A percentile compares a stretch with the other conserved stretches of the same genome.
phyloP scores from a whole-genome alignment of 2,113 vertebrate genomes.

The Pampusana beccarii region DNA sequence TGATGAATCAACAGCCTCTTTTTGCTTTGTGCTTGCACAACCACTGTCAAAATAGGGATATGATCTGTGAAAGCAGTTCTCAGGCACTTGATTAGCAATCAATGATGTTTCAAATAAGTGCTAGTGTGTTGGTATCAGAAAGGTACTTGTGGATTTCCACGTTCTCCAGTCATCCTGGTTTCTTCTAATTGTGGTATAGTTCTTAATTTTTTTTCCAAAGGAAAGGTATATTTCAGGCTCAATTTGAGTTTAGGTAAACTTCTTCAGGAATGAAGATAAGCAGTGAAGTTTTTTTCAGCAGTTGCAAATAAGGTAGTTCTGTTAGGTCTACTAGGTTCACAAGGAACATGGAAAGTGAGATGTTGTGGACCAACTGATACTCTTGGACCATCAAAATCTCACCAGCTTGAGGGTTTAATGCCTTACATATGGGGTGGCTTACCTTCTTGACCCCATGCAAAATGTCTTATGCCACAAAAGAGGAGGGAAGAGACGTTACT shows the following conservation, averaged over 20 bases:
- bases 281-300: not conserved
- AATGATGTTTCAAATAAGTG: not conserved
- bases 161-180: not conserved
- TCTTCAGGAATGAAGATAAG: not conserved
- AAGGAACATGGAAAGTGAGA: not conserved
- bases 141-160: not conserved
- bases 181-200: not conserved
- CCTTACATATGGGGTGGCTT: not conserved
- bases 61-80: not conserved
- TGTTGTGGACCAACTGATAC: not conserved
- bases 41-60: not conserved
- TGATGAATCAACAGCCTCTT: not conserved
- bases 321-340: not conserved
- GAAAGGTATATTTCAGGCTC: not conserved
- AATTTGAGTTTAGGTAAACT: not conserved
- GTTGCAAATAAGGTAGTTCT: not conserved
- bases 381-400: not conserved
- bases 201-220: not conserved
- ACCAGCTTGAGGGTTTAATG: not conserved
- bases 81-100: not conserved
- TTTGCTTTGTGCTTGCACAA: not conserved
- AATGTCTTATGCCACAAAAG: not conserved
- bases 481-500: not conserved
- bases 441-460: not conserved
- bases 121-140: not conserved